Evolutionary conservation across 1,140 invertebrate species (phyloP), one percentile per base, ranked within the genome.

Genomic region (Spodoptera frugiperda): DNA sequence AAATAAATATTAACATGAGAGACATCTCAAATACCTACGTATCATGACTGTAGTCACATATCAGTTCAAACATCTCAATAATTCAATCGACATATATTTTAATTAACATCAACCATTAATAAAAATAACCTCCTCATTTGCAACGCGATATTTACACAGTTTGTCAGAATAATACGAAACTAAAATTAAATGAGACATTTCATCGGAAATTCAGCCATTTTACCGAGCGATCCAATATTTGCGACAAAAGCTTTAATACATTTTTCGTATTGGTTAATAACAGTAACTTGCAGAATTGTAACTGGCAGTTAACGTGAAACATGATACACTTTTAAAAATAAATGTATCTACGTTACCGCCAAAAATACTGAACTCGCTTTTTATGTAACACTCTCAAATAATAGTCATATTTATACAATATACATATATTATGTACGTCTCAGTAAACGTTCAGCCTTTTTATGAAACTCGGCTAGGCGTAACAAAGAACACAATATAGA

Each of bases 251-350:
- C 5, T 67, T 67, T 25, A 67, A 67, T 33, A 53, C 25, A 68
- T 68, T 68, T 68, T 53, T 30, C 49, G 49, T 68, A 68, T 68
- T 51, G 46, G 65, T 68, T 68, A 33, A 67, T 67, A 67, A 68
- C 65, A 68, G 49, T 68, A 68, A 68, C 65, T 68, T 51, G 65
- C 49, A 51, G 65, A 48, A 51, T 51, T 67, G 44, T 67, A 49
- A 67, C 63, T 53, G 48, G 65, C 49, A 68, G 48, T 68, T 68
- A 68, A 68, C 65, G 12, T 68, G 65, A 68, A 68, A 68, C 48
- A 68, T 68, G 65, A 53, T 68, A 68, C 65, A 68, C 65, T 68
- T 68, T 53, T 68, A 53, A 51, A 68, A 53, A 68, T 46, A 33
- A 68, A 68, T 53, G 65, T 68, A 51, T 44, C 33, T 44, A 63